A percentile compares a stretch with the other conserved stretches of the same genome.
Evolutionary conservation across 2,888 invertebrate genomes (phyloP).

Genomic region (Dicranocentrus wangi): DNA sequence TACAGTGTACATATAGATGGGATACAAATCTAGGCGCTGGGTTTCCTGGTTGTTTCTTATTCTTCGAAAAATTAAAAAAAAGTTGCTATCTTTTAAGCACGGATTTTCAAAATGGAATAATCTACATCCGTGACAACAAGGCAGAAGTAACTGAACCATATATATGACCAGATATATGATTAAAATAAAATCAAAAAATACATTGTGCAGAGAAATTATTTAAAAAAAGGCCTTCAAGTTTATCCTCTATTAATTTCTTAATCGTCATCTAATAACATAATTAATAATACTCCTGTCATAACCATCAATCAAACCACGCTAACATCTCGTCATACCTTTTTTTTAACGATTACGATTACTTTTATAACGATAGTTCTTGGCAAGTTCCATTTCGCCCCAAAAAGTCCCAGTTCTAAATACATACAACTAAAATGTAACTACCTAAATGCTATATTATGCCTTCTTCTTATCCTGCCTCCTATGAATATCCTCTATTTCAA

Average conservation of each 20-base stretch:
- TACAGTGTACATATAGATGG: slow-evolving; percentile 19
- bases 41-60: slow-evolving; percentile 32
- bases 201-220: background rate
- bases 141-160: slow-evolving; percentile 7
- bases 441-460: no score
- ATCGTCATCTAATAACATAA: background rate
- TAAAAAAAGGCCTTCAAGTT: background rate
- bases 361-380: background rate
- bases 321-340: background rate
- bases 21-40: slow-evolving; percentile 36
- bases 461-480: no score
- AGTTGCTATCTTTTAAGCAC: slow-evolving; percentile 17
- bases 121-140: background rate
- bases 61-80: background rate
- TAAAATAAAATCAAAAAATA: slow-evolving; percentile 9
- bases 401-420: no score
- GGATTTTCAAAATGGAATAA: slow-evolving; percentile 7
- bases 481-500: no score
- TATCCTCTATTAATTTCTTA: background rate
- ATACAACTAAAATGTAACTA: no score
- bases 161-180: slow-evolving; percentile 9
- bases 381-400: background rate
- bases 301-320: background rate
- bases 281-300: background rate
- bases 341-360: background rate